These are phyloP conservation scores for Macaria notata DNA, from an alignment of 2,888 invertebrate species.

Conservation along the genomic window DNA sequence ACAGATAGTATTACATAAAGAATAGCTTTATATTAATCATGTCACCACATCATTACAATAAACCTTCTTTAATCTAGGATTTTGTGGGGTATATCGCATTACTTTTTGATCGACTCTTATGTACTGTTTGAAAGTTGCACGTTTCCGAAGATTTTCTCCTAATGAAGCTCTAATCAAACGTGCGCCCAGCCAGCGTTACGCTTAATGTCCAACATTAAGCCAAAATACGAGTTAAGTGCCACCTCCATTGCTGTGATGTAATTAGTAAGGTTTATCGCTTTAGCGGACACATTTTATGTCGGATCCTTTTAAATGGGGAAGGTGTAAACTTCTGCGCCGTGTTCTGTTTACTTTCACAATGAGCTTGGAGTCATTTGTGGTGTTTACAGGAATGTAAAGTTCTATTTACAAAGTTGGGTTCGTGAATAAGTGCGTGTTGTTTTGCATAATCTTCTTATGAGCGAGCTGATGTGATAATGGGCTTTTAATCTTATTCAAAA, in stretches of 20 bases:
- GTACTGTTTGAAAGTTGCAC: not conserved
- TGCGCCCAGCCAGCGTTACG: conserved; percentile 29
- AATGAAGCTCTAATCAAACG: conserved; percentile 38
- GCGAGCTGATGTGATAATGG: too few relatives aligned
- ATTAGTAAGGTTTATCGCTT: conserved; percentile 35
- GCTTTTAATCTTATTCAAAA: too few relatives aligned
- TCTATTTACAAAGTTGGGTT: not conserved
- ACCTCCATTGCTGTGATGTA: conserved; percentile 36
- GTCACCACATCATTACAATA: too few relatives aligned
- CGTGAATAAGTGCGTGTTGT: too few relatives aligned
- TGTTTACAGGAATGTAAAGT: not conserved
- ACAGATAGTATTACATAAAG: too few relatives aligned
- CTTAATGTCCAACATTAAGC: conserved; percentile 36
- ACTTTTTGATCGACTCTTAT: too few relatives aligned
- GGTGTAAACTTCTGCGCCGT: conserved; percentile 20
- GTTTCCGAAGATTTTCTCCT: conserved; percentile 28
- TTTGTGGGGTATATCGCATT: too few relatives aligned
- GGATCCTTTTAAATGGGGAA: conserved; percentile 19
- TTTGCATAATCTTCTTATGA: too few relatives aligned
- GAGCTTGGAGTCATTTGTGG: conserved; percentile 4
- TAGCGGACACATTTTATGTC: conserved; percentile 27
- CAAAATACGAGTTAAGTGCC: conserved; percentile 35
- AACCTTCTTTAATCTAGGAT: too few relatives aligned
- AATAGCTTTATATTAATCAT: too few relatives aligned
- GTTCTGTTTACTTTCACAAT: conserved; percentile 14